A percentile compares a stretch with the other conserved stretches of the same genome.
Evolutionary conservation across 1,140 invertebrate genomes (phyloP).

Genomic region (Watersipora subatra): DNA sequence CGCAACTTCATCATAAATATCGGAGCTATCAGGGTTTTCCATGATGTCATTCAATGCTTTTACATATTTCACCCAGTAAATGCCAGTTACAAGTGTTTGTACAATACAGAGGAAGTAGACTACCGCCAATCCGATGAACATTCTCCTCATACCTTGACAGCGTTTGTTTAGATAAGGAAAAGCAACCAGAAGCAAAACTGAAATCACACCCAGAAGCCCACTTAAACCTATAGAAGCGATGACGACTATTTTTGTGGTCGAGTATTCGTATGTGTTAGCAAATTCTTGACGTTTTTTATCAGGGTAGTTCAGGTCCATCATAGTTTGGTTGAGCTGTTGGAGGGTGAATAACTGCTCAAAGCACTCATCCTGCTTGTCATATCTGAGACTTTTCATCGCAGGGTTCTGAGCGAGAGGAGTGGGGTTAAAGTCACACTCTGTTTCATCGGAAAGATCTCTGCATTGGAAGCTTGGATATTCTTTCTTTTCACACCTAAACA

Average conservation of each 20-base stretch:
- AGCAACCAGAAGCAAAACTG: background rate
- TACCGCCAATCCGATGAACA: background rate
- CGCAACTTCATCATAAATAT: background rate
- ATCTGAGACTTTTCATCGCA: background rate
- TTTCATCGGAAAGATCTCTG: background rate
- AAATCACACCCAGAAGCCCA: background rate
- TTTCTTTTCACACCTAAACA: background rate
- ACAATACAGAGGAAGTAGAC: background rate
- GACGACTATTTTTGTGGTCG: background rate
- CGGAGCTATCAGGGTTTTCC: background rate
- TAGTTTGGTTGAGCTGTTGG: background rate
- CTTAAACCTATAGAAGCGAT: background rate
- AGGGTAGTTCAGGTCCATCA: background rate
- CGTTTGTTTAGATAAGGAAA: background rate
- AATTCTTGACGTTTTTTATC: background rate
- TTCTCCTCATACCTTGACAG: background rate
- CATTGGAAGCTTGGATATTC: constrained; percentile 1
- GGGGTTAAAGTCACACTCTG: constrained; percentile 1
- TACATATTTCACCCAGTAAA: background rate
- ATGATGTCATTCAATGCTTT: background rate
- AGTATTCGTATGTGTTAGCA: background rate
- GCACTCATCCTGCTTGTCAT: background rate
- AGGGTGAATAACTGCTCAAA: background rate
- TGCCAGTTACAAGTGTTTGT: background rate
- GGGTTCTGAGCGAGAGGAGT: background rate